These are phyloP conservation scores for Drosophila paracracens DNA, from an alignment of 2,888 invertebrate species.

Conservation along the genomic window DNA sequence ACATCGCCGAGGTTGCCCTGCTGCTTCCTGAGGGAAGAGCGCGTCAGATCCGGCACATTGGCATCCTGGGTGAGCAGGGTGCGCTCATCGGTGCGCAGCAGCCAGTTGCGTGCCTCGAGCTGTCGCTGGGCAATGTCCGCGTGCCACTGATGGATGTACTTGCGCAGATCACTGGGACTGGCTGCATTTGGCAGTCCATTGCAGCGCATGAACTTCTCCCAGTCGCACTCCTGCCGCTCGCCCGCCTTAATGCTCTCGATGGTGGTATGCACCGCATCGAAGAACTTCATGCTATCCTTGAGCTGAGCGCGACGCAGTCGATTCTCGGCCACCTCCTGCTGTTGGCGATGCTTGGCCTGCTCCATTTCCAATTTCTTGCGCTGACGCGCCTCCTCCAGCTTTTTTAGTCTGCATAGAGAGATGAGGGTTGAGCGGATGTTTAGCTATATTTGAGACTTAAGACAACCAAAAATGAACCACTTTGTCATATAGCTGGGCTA, in stretches of 20 bases:
- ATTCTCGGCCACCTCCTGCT: slow-evolving; percentile 84
- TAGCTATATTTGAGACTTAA: neutral
- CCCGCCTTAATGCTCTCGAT: slow-evolving; percentile 81
- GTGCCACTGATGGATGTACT: slow-evolving; percentile 85
- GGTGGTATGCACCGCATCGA: slow-evolving; percentile 73
- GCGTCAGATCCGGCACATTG: slow-evolving; percentile 79
- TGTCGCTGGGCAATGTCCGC: slow-evolving; percentile 74
- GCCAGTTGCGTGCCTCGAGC: slow-evolving; percentile 83
- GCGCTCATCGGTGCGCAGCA: slow-evolving; percentile 83
- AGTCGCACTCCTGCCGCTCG: slow-evolving; percentile 80
- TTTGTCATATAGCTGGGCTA: neutral
- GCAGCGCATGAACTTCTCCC: slow-evolving; percentile 85
- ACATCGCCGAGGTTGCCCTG: slow-evolving; percentile 84
- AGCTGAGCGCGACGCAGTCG: slow-evolving; percentile 82
- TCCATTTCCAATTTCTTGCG: slow-evolving; percentile 84
- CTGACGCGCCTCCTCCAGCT: slow-evolving; percentile 84
- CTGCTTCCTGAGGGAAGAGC: slow-evolving; percentile 76
- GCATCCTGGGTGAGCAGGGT: slow-evolving; percentile 84
- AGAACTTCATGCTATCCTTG: slow-evolving; percentile 83
- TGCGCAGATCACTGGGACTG: slow-evolving; percentile 84
- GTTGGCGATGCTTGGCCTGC: slow-evolving; percentile 83
- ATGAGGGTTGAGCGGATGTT: neutral
- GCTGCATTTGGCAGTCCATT: slow-evolving; percentile 84
- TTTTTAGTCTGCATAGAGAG: slow-evolving; percentile 75
- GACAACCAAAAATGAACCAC: neutral